Percentiles rank a stretch among this genome's conserved stretches.
phyloP scores from a whole-genome alignment of 1,140 invertebrate species.

The Saccostrea glomerata region DNA sequence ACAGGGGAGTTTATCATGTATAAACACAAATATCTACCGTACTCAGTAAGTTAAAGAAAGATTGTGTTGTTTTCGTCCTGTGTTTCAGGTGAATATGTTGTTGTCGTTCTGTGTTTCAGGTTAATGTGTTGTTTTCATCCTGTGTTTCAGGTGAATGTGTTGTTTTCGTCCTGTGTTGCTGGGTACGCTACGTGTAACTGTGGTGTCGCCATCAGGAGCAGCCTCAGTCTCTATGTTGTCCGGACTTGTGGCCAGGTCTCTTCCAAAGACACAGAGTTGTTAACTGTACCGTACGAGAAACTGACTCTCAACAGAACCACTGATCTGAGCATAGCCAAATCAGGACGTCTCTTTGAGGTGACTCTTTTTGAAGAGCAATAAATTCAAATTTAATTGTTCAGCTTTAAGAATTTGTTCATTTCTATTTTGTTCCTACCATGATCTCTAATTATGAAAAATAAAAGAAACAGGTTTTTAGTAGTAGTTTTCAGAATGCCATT shows the following conservation, averaged over 20 bases:
- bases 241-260: slow-evolving; percentile 10
- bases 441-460: too few species aligned
- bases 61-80: slow-evolving; percentile 4
- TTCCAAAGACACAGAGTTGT: not conserved
- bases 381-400: too few species aligned
- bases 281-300: not conserved
- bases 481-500: too few species aligned
- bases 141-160: slow-evolving; percentile 16
- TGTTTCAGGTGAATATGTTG: slow-evolving; percentile 11
- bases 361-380: too few species aligned
- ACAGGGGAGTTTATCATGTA: slow-evolving; percentile 2
- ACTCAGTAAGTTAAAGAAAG: not conserved
- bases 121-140: slow-evolving; percentile 1
- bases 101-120: slow-evolving; percentile 17
- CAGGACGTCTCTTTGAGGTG: not conserved
- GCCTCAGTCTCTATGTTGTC: not conserved
- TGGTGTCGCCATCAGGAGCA: slow-evolving; percentile 1
- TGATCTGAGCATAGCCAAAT: not conserved
- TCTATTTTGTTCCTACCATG: too few species aligned
- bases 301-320: not conserved
- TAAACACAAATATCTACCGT: not conserved
- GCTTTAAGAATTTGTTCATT: too few species aligned
- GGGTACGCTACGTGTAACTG: slow-evolving; percentile 8
- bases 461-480: too few species aligned
- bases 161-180: slow-evolving; percentile 27